Evolutionary conservation across 2,113 vertebrate genomes (phyloP), one percentile per base, ranked within the genome.

Genomic region (Microcebus murinus): DNA sequence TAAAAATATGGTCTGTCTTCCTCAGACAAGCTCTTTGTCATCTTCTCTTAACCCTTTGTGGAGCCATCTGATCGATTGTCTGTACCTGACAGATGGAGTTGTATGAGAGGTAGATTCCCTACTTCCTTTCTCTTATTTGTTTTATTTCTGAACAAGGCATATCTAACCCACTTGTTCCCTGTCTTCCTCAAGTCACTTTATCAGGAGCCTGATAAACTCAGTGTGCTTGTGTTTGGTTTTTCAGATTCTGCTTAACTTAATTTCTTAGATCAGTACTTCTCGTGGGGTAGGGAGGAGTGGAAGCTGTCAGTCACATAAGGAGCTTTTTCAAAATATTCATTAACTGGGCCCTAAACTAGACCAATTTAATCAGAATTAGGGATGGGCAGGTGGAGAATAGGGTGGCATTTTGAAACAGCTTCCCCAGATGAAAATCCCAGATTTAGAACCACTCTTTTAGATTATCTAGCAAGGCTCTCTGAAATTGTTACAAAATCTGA

Each of bases 211-310:
- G 68, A 34, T 93, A 77, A 96, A 95, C 42, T 88, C 65, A 13
- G 10, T 39, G 20, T 83, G 70, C 74, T 68, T 83, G 14, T 87
- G 87, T 92, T 97, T 92, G 92, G 76, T 92, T 96, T 94, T 81
- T 74, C 31, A 55, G 65, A 55, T 90, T 57, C 61, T 91, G 29
- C 70, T 76, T 79, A 79, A 48, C 23, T 34, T 76, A 59, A 50
- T 76, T 63, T 87, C 42, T 74, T 73, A n/a, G 50, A 71, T 81
- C 82, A 81, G 67, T 80, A 52, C 71, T 68, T 94, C 81, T 85
- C 12, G 14, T 63, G 57, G 15, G 31, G 18, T 89, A 7, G 86
- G 73, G 68, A 95, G 17, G 21, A 39, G 8, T 71, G 36, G 74
- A 96, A 61, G 52, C 3, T 82, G 21, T 21, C 36, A 42, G 73